Percentiles rank a stretch among this genome's conserved stretches.
phyloP scores from a whole-genome alignment of 1,140 invertebrate species.

The Riptortus pedestris region DNA sequence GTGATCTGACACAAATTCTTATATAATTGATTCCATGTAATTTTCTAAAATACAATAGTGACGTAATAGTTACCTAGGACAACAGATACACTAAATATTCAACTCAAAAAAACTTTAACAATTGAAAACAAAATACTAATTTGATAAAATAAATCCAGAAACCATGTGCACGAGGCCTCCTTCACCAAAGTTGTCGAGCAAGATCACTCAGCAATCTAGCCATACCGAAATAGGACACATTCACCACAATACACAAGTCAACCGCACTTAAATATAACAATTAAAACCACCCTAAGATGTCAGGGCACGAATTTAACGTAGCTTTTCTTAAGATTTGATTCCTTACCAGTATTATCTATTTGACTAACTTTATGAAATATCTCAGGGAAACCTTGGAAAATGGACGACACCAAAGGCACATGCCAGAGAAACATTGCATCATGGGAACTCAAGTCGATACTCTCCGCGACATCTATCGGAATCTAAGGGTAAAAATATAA shows the following conservation, averaged over 20 bases:
- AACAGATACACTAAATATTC: constrained; percentile 15
- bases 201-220: constrained; percentile 18
- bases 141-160: constrained; percentile 38
- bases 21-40: constrained; percentile 29
- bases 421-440: constrained; percentile 51
- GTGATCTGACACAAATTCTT: constrained; percentile 27
- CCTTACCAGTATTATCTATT: constrained; percentile 40
- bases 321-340: constrained; percentile 18
- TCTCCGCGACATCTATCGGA: constrained; percentile 22
- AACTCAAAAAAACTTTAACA: constrained; percentile 13
- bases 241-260: constrained; percentile 10
- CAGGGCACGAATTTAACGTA: background rate
- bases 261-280: constrained; percentile 6
- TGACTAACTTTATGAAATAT: constrained; percentile 49
- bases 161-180: constrained; percentile 41
- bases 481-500: constrained; percentile 15
- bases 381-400: constrained; percentile 54
- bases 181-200: constrained; percentile 32
- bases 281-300: background rate
- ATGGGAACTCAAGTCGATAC: constrained; percentile 36
- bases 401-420: constrained; percentile 55
- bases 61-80: constrained; percentile 26
- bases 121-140: constrained; percentile 23
- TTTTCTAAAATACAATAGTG: constrained; percentile 26
- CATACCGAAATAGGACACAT: constrained; percentile 29